Conservation (phyloP, 2,113 vertebrate species). For the Lycaon pictus region DNA sequence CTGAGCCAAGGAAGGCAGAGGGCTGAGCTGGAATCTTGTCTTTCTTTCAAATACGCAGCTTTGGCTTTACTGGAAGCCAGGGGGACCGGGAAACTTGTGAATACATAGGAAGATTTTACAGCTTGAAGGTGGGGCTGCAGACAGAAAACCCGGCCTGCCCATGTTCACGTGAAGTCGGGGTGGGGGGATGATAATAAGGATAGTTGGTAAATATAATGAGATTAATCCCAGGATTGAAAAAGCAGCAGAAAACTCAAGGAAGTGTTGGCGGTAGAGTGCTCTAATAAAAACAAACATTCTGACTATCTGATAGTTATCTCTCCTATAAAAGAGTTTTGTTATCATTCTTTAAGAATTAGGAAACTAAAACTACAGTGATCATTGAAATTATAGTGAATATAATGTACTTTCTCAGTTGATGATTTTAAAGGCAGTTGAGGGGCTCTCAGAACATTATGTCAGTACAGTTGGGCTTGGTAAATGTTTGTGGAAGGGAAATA, state of each 20-base stretch:
- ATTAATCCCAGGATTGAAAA: conserved; percentile 47
- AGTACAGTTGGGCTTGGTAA: not conserved
- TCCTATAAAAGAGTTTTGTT: not conserved
- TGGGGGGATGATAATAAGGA: not conserved
- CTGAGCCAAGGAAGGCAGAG: conserved; percentile 71
- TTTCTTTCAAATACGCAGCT: conserved; percentile 60
- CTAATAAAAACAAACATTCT: not conserved
- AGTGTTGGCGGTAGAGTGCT: not conserved
- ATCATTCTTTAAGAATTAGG: conserved; percentile 39
- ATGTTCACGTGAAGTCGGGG: not conserved
- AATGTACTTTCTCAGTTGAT: not conserved
- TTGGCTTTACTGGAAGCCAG: conserved; percentile 42
- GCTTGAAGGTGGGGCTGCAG: not conserved
- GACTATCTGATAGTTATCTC: not conserved
- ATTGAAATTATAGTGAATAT: not conserved
- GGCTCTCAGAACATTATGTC: not conserved
- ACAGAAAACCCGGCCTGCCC: conserved; percentile 8
- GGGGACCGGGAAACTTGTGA: conserved; percentile 16
- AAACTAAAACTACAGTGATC: not conserved
- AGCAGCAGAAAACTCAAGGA: not conserved
- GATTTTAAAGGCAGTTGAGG: not conserved
- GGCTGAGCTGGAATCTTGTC: conserved; percentile 49
- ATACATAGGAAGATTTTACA: conserved; percentile 27
- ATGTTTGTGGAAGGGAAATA: not conserved
- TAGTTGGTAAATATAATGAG: conserved; percentile 16